Base-by-base conservation (phyloP, 37 sponge, comb jelly and placozoan genomes). In the Cladorhizidae sp. region DNA sequence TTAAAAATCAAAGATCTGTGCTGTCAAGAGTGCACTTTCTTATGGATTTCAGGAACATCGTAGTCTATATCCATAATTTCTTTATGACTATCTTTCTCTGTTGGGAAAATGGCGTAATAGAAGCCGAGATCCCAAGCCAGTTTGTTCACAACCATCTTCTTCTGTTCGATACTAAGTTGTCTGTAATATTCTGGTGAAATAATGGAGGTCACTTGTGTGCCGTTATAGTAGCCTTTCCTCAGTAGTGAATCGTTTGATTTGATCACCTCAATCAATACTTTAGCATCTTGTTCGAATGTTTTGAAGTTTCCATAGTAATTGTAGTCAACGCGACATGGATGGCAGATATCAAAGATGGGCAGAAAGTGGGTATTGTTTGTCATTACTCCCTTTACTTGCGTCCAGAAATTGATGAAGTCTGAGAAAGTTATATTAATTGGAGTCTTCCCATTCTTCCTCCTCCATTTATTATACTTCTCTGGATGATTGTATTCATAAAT, bases 251-350 rank as follows among this genome's bases (percentile, higher is more conserved):
- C n/a, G 37, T 70, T 23, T 15, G 20, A 28, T 33, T 58, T 41
- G 28, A 82, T 61, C 23, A 23, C 36, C 42, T 72, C 14, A 17
- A 82, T 42, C 50, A 82, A 39, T 25, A 82, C 82, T 1, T 62
- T 7, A 17, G 82, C 74, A 62, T 82, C 73, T 33, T 72, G 31
- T 1, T 58, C 50, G 18, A 82, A 72, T 3, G 71, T 58, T 11
- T 71, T 26, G 45, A 83, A 83, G 42, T 83, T 67, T 12, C 84
- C 84, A 49, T 83, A 83, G 40, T 73, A 83, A 68, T 75, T 72
- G 67, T 62, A 83, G n/a, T 68, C 39, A 8, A 74, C 52, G 1
- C 38, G n/a, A 23, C 84, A 83, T 20, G 84, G 84, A 20, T 49
- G 23, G 37, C 84, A 83, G 7, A 83, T 43, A 26, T 56, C 25